Evolutionary conservation across 2,113 vertebrate species (phyloP), one percentile per base, ranked within the genome.

Genomic region (Morone saxatilis): DNA sequence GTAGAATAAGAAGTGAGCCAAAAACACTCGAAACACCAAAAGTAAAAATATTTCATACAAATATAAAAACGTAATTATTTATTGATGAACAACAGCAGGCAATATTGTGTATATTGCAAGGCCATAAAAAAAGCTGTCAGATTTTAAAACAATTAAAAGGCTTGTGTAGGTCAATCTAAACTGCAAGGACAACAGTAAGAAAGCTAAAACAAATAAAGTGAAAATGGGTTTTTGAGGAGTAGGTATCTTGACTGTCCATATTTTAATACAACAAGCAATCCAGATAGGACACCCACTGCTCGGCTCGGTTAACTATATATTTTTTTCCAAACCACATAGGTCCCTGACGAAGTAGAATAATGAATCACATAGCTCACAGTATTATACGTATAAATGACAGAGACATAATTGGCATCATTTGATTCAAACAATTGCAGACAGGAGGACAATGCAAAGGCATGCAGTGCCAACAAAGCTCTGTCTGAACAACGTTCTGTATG

Each of bases 381-480:
- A 83, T 78, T 68, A 61, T 57, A 53, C 16, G 66, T 78, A 51
- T 71, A 78, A 84, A 83, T 85, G 78, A 88, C 84, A 83, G 72
- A 88, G 77, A 85, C 62, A 72, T 91, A 87, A 86, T 80, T 90
- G 77, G 53, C 71, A 83, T 88, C 63, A 62, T 84, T 85, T 70
- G 60, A 88, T 66, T 85, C 25, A 65, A 82, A 86, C 71, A 78
- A 74, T 70, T 72, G 77, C 7, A 78, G 93, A 93, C 85, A 85
- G 81, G 62, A 63, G 68, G 53, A 92, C 90, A 91, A 93, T 87
- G 72, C 80, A 86, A 87, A 86, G 81, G 78, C 89, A 83, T 51
- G 63, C 54, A 83, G 75, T 3, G 68, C 75, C 59, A 86, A 87
- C 88, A 87, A 79, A 88, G 84, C 77, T 80, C 70, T 19, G 83